phyloP scores from a whole-genome alignment of 2,888 invertebrate species.

The Siphlonurus alternatus region DNA sequence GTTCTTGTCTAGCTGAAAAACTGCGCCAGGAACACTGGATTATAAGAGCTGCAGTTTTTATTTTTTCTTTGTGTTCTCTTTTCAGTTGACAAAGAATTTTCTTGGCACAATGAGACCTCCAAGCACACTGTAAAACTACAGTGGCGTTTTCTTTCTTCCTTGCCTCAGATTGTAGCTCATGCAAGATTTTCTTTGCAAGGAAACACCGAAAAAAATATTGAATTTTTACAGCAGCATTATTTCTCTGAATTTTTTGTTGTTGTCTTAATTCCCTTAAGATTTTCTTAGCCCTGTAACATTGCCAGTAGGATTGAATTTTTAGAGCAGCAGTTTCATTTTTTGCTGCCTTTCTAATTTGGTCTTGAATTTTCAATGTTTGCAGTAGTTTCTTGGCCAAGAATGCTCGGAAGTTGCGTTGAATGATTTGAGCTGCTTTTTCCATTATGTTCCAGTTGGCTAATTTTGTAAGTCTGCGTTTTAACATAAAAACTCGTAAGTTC shows the following conservation, averaged over 20 bases:
- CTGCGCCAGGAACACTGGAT: neutral
- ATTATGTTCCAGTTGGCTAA: conserved; percentile 24
- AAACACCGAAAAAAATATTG: neutral
- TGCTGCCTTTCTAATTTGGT: neutral
- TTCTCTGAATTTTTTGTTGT: neutral
- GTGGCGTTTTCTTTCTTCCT: neutral
- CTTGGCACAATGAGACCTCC: neutral
- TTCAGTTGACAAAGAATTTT: neutral
- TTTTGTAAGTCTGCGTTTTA: conserved; percentile 22
- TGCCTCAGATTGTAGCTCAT: neutral
- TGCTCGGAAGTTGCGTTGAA: conserved; percentile 31
- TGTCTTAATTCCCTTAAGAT: neutral
- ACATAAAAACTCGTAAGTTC: conserved; percentile 24
- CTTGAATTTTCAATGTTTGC: conserved; percentile 14
- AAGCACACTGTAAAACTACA: neutral
- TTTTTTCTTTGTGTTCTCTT: neutral
- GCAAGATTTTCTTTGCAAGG: neutral
- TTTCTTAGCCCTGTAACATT: neutral
- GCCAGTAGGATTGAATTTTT: conserved; percentile 4
- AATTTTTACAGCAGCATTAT: neutral
- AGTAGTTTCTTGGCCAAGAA: conserved; percentile 24
- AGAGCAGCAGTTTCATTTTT: neutral
- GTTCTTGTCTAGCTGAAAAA: neutral
- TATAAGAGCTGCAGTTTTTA: neutral
- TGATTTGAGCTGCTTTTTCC: conserved; percentile 19